Evolutionary conservation across 1,140 invertebrate species (phyloP).

Genomic region (Subanguina moxae): DNA sequence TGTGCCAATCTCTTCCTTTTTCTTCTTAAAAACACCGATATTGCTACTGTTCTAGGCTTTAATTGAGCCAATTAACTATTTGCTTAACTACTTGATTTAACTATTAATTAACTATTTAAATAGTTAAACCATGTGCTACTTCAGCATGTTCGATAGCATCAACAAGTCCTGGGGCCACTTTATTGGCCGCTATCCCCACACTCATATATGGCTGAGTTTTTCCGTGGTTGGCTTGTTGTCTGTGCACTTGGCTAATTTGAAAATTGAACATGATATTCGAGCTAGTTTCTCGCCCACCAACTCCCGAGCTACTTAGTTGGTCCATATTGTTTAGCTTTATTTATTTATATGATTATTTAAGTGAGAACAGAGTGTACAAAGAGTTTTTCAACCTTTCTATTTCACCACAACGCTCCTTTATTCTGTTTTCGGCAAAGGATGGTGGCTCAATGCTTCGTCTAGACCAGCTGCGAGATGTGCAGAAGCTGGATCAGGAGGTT

Average conservation of each 20-base stretch:
- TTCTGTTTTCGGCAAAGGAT: slow-evolving; percentile 43
- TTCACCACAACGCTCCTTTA: slow-evolving; percentile 42
- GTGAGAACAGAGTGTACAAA: slow-evolving; percentile 44
- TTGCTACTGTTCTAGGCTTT: too few relatives aligned
- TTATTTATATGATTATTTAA: slow-evolving; percentile 22
- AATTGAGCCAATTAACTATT: neutral
- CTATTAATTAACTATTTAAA: neutral
- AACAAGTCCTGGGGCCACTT: slow-evolving; percentile 33
- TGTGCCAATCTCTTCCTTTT: neutral
- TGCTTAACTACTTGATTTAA: neutral
- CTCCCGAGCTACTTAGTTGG: slow-evolving; percentile 36
- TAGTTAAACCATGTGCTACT: slow-evolving; percentile 39
- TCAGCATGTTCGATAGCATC: slow-evolving; percentile 26
- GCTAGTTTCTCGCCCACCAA: slow-evolving; percentile 37
- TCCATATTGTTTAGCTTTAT: slow-evolving; percentile 10
- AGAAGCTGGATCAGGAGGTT: neutral
- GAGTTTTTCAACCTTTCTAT: slow-evolving; percentile 46
- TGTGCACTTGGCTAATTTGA: slow-evolving; percentile 13
- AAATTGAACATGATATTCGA: slow-evolving; percentile 41
- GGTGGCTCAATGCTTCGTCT: slow-evolving; percentile 34
- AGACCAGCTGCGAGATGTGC: slow-evolving; percentile 16
- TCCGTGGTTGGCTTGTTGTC: slow-evolving; percentile 14
- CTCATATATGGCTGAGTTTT: slow-evolving; percentile 30
- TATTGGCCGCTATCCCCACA: slow-evolving; percentile 23
- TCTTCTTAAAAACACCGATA: neutral